Evolutionary conservation across 2,888 invertebrate species (phyloP).

Genomic region (Noctua janthina): DNA sequence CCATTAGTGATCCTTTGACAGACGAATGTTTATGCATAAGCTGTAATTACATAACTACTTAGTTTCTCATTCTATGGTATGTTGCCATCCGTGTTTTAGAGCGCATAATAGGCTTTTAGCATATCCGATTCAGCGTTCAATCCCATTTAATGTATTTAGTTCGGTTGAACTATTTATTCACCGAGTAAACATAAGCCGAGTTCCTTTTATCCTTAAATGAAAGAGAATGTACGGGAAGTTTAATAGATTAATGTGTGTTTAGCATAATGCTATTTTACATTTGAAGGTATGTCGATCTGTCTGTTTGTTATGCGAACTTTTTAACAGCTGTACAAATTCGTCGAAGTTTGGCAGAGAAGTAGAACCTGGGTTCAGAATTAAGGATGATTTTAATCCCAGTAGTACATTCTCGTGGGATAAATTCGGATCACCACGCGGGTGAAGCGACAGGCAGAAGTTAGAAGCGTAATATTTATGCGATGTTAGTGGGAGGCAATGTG

Average conservation of each 20-base stretch:
- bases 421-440: background rate
- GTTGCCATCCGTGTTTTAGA: constrained; percentile 18
- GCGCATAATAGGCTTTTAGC: constrained; percentile 40
- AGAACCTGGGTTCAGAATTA: background rate
- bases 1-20: constrained; percentile 22
- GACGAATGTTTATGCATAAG: constrained; percentile 26
- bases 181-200: constrained; percentile 36
- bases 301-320: background rate
- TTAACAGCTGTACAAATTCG: background rate
- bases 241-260: background rate
- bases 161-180: constrained; percentile 26
- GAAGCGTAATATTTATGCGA: constrained; percentile 22
- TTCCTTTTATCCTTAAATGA: constrained; percentile 27
- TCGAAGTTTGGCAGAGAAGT: background rate
- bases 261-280: constrained; percentile 2
- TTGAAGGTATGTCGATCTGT: background rate
- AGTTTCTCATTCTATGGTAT: constrained; percentile 3
- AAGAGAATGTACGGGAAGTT: background rate
- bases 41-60: background rate
- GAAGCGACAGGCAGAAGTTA: background rate
- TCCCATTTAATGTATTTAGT: constrained; percentile 35
- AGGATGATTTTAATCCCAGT: background rate
- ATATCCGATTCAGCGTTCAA: constrained; percentile 27
- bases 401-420: background rate
- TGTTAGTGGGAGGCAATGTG: constrained; percentile 30